Conservation (phyloP, 2,888 invertebrate species). For the Luperina nickerlii region DNA sequence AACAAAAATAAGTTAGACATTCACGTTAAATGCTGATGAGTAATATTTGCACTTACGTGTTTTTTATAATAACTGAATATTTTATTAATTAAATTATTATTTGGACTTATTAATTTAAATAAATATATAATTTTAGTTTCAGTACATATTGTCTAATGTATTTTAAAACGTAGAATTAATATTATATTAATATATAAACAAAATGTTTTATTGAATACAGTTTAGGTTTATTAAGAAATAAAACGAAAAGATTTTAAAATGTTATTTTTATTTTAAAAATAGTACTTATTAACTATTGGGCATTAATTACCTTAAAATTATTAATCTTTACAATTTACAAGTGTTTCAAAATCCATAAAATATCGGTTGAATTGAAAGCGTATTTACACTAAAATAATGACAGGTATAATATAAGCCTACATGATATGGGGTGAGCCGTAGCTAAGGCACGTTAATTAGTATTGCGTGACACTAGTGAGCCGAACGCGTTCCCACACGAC, state of each 20-base stretch:
- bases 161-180: slow-evolving; percentile 30
- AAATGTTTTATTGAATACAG: slow-evolving; percentile 16
- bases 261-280: slow-evolving; percentile 90
- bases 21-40: slow-evolving; percentile 13
- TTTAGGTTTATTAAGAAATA: slow-evolving; percentile 72
- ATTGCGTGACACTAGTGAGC: slow-evolving; percentile 73
- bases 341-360: slow-evolving; percentile 90
- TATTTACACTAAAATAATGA: slow-evolving; percentile 89
- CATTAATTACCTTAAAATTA: slow-evolving; percentile 90
- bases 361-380: slow-evolving; percentile 89
- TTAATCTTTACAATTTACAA: slow-evolving; percentile 91
- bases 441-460: slow-evolving; percentile 88
- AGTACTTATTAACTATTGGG: slow-evolving; percentile 88
- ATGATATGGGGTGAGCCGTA: slow-evolving; percentile 88
- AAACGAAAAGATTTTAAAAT: slow-evolving; percentile 85
- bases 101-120: slow-evolving; percentile 23
- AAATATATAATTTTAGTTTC: slow-evolving; percentile 6
- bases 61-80: slow-evolving; percentile 30
- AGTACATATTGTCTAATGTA: slow-evolving; percentile 16
- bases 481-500: slow-evolving; percentile 33
- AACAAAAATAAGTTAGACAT: slow-evolving; percentile 6
- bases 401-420: slow-evolving; percentile 87
- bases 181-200: slow-evolving; percentile 1
- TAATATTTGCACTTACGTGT: slow-evolving; percentile 26
- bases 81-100: slow-evolving; percentile 5